Evolutionary conservation across 1,140 invertebrate genomes (phyloP), one percentile per base, ranked within the genome.

Genomic region (Drosophila bocki): DNA sequence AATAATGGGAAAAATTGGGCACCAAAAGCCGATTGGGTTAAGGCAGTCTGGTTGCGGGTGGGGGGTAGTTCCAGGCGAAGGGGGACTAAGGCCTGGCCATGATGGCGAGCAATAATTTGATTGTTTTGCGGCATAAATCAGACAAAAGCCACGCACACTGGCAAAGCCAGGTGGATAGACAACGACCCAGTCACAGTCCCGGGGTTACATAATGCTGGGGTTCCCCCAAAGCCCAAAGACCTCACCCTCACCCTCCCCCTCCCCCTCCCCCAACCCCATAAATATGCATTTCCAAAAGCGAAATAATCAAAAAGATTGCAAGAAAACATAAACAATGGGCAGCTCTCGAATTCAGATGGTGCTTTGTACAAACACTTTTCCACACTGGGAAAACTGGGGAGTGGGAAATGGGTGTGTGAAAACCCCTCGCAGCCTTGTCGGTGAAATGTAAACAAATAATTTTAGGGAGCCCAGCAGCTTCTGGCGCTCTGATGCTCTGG

Each of bases 391-490:
- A 17, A 60, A 44, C n/a, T 3, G 17, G 11, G 47, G 4, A 13
- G 3, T 22, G 48, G 47, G 2, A 5, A 56, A n/a, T 56, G 53
- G 53, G 19, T n/a, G 53, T 56, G 53, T 56, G 53, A 39, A 39
- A 56, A 39, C 19, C 11, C 33, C 53, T 35, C 22, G n/a, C 19
- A 37, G 19, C 56, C 60, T 44, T 70, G 44, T 59, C 42, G 26
- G 44, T 45, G 64, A 64, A 74, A 87, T 87, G 84, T 87, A 87
- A 87, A 87, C 84, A 87, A 87, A 88, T 88, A 70, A 68, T 75
- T 67, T 78, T 33, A 3, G 13, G 44, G 62, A 15, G 51, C 7
- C 32, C 12, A 1, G 11, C 33, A 35, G 17, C 50, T n/a, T 53
- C 26, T 42, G 22, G 22, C 11, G 39, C 13, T 13, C 9, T 32